Conservation (phyloP, 2,888 invertebrate genomes). For the Agrochola lota region DNA sequence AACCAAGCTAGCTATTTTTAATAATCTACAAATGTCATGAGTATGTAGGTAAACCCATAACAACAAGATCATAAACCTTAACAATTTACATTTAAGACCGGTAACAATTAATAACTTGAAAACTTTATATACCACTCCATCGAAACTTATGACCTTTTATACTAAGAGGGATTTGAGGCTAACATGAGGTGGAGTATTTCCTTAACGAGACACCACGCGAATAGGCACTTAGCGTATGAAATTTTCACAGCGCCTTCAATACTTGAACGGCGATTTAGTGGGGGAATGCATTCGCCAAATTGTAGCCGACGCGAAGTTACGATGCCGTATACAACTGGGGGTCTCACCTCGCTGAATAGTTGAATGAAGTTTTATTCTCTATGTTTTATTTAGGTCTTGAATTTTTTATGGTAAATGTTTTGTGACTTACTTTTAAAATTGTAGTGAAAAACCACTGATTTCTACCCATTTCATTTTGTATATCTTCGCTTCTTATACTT, state of each 20-base stretch:
- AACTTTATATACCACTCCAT: constrained; percentile 41
- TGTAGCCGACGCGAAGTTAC: constrained; percentile 72
- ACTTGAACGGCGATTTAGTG: constrained; percentile 81
- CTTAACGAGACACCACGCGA: constrained; percentile 78
- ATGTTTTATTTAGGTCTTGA: constrained; percentile 28
- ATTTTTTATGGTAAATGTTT: constrained; percentile 12
- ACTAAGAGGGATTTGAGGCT: constrained; percentile 70
- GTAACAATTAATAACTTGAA: constrained; percentile 39
- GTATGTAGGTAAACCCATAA: not conserved
- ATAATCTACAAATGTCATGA: not conserved
- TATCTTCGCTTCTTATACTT: not conserved
- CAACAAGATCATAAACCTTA: constrained; percentile 3
- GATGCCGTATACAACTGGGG: constrained; percentile 65
- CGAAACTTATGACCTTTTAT: constrained; percentile 65
- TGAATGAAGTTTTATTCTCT: constrained; percentile 40
- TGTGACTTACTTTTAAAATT: not conserved
- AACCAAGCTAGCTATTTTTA: not conserved
- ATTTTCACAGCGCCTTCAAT: constrained; percentile 83
- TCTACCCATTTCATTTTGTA: not conserved
- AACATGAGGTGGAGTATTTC: constrained; percentile 72
- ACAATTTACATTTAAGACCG: constrained; percentile 1
- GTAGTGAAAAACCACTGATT: constrained; percentile 1
- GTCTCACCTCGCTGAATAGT: constrained; percentile 52
- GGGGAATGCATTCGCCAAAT: constrained; percentile 82
- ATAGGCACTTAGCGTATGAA: constrained; percentile 84